A percentile compares a stretch with the other conserved stretches of the same genome.
Conservation (phyloP, 2,113 vertebrate species). For the Lota lota region DNA sequence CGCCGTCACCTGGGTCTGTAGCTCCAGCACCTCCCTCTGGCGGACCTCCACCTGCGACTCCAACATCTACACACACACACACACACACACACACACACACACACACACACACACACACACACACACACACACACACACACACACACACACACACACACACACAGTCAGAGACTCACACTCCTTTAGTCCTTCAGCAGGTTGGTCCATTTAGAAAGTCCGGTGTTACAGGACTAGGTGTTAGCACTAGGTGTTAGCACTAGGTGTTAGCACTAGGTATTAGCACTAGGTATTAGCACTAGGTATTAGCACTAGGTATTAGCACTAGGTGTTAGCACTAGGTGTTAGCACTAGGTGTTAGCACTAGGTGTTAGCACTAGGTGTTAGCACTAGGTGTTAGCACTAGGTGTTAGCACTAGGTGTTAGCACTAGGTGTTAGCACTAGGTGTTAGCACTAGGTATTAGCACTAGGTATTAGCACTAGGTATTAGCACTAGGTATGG, state of each 20-base stretch:
- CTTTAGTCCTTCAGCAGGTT: not conserved
- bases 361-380: no score
- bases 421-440: not conserved
- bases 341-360: not conserved
- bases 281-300: not conserved
- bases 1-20: conserved; percentile 88
- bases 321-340: not conserved
- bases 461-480: not conserved
- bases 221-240: no score
- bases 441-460: not conserved
- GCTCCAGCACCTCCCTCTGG: conserved; percentile 91
- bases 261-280: not conserved
- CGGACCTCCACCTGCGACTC: conserved; percentile 98
- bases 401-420: not conserved
- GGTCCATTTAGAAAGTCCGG: no score
- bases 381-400: not conserved
- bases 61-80: conserved; percentile 79
- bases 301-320: not conserved
- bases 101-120: not conserved
- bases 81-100: not conserved
- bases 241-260: no score
- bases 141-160: not conserved
- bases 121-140: conserved; percentile 2
- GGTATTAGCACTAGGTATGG: not conserved
- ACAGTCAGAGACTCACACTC: not conserved